Evolutionary conservation across 2,888 invertebrate genomes (phyloP), one percentile per base, ranked within the genome.

Genomic region (Platycheirus rosarum): DNA sequence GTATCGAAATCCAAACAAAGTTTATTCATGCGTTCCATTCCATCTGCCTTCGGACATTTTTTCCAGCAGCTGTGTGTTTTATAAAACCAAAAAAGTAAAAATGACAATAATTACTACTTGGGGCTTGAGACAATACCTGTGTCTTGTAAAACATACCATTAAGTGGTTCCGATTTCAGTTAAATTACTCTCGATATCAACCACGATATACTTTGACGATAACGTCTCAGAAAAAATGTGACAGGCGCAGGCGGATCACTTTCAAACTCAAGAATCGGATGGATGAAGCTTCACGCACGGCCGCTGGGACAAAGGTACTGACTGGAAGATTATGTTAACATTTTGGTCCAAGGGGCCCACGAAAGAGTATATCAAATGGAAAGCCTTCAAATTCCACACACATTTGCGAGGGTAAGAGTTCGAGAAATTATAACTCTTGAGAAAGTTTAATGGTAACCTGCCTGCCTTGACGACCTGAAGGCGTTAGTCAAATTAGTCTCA

Each of bases 211-310:
- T 37, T 32, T 57, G 5, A 42, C 42, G 57, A 37, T 53, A 32
- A 55, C 46, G 23, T 9, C 40, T 14, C 1, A 44, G 62, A 55
- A 51, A 42, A 7, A 35, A 42, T 18, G 2, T 9, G 14, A 49
- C 14, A 37, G n/a, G n/a, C 11, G 60, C 60, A 44, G 60, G 40
- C 32, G 44, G 69, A 48, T 77, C 46, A 65, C 57, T 80, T 65
- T 75, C 76, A 16, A 53, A 16, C 13, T 35, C 6, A 66, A 42
- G 32, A 53, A 49, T 66, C 71, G 77, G 62, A 71, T 77, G 68
- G 66, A 63, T 77, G 77, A 8, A 71, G 62, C 82, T 82, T 82
- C 77, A 82, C 82, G 82, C 82, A 82, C 82, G 82, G 55, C 42
- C 77, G 68, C 71, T 70, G 63, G 53, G 71, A 53, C 32, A 48